Base-by-base conservation (phyloP, 2,888 invertebrate genomes). In the Heliconius ismenius region DNA sequence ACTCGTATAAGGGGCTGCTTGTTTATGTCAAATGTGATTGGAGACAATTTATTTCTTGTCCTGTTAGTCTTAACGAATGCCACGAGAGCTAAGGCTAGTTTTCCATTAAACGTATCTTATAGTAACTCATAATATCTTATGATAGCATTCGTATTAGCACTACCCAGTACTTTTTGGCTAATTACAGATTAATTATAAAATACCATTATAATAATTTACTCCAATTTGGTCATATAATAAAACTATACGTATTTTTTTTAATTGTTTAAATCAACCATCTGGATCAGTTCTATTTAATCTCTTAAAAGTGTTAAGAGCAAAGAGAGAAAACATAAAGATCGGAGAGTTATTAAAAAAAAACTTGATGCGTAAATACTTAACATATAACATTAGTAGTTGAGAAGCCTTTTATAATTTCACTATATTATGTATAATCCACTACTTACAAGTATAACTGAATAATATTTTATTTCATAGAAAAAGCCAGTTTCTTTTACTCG, bases 41-140 rank as follows among this genome's bases (percentile, higher is more conserved):
- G 70, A 79, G 60, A 28, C 54, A 43, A 76, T 85, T 83, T 81
- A 82, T 81, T 81, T 82, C 82, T 81, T 78, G 78, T 77, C 83
- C 87, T 85, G 86, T 86, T 86, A 86, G 83, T 82, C 83, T 83
- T 86, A 85, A 86, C 82, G 84, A 86, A 84, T 84, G 83, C 81
- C 79, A 81, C 81, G 79, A 75, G 58, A 80, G 77, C 76, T 76
- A 78, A 83, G 32, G 28, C 32, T 65, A 7, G 36, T 11, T 28
- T 26, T 64, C 65, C 74, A 76, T 28, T 43, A 73, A 28, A 24
- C 11, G 1, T 54, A 54, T 18, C 1, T 3, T 69, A 54, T 28
- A 32, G n/a, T 54, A 69, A 32, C 28, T 4, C 6, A 49, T 21
- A n/a, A 13, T 39, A 43, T 18, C 49, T 43, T 49, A 7, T 26